A percentile compares a stretch with the other conserved stretches of the same genome.
Evolutionary conservation across 2,888 invertebrate genomes (phyloP).

Genomic region (Eupithecia subfuscata): DNA sequence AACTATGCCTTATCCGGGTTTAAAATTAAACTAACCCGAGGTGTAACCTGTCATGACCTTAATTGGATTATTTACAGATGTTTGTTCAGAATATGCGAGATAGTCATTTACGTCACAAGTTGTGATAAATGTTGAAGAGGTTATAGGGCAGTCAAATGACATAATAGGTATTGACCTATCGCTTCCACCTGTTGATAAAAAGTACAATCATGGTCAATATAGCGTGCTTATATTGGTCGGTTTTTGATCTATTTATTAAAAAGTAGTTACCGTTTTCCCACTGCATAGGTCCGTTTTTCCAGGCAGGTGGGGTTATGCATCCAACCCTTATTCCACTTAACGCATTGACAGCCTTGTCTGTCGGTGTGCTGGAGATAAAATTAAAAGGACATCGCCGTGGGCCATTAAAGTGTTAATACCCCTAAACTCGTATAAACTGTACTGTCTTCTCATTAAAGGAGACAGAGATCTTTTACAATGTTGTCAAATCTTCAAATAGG

Average conservation of each 20-base stretch:
- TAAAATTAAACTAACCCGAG: slow-evolving; percentile 48
- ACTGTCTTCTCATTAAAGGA: not conserved
- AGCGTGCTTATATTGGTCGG: not conserved
- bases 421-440: not conserved
- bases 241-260: not conserved
- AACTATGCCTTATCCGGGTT: slow-evolving; percentile 8
- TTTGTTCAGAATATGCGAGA: slow-evolving; percentile 53
- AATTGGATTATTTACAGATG: slow-evolving; percentile 49
- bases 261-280: not conserved
- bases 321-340: not conserved
- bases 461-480: not conserved
- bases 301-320: not conserved
- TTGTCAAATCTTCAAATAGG: not conserved
- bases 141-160: not conserved
- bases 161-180: not conserved
- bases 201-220: not conserved
- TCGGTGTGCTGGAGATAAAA: not conserved
- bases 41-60: slow-evolving; percentile 46
- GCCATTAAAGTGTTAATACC: not conserved
- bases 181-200: slow-evolving; percentile 24
- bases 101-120: slow-evolving; percentile 59
- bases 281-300: no score
- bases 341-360: not conserved
- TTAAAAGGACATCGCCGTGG: not conserved
- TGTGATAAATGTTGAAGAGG: slow-evolving; percentile 29